Base-by-base conservation (phyloP, 2,797 vertebrate species). In the Lates japonicus region DNA sequence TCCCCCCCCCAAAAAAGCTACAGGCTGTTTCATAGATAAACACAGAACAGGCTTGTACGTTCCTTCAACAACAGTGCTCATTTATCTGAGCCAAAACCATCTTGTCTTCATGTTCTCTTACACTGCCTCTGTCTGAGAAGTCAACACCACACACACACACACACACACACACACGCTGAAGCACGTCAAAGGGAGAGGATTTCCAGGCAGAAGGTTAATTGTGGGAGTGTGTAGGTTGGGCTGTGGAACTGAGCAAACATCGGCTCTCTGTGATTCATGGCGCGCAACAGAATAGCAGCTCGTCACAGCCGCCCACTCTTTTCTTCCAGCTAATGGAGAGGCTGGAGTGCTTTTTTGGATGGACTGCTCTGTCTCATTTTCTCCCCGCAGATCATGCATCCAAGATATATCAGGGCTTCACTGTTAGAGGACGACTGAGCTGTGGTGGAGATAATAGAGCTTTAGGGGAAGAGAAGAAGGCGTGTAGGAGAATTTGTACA, bases 121-220 rank as follows among this genome's bases (percentile, higher is more conserved):
- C 29, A 8, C 33, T 37, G 31, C 10, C 33, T 37, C 8, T 41
- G 20, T 48, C 68, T 44, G 55, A 29, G 54, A 91, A 80, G 82
- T 80, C 70, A 74, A 60, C 68, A 70, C 59, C 52, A 41, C 81
- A 69, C 66, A 62, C 35, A 69, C 66, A 58, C 65, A 52, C 76
- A 48, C 48, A 63, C 42, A 63, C 33, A 48, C 37, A 62, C 62
- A 12, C 78, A 55, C 63, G 3, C 79, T 74, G 58, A 82, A 22
- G 35, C 61, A 70, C 60, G 63, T 82, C 78, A 86, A 64, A 42
- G 49, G 59, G 80, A 82, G 81, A 90, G 82, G 84, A 86, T 86
- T 91, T 87, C 80, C 87, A 87, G 84, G 84, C 87, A 90, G 84
- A 78, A 86, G 89, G 92, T 93, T 93, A 91, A 92, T 91, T 93